Percentiles rank a stretch among this genome's conserved stretches.
These are phyloP conservation scores for Chironex yamaguchii DNA, from an alignment of 30 jellyfish, hydroid and myxozoan genomes.

Conservation along the genomic window DNA sequence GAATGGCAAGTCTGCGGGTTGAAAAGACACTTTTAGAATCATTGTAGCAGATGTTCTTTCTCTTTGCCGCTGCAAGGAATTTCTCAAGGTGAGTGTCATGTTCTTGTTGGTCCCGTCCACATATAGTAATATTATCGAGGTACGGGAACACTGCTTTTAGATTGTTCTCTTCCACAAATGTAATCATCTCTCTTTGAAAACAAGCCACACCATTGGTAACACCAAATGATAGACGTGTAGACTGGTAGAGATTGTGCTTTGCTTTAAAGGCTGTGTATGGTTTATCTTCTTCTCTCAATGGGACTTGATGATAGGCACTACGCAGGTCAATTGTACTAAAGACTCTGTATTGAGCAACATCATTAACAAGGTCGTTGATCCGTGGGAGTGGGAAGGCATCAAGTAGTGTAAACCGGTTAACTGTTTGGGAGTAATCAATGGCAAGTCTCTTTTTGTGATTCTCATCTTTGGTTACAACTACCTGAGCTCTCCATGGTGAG, in stretches of 20 bases:
- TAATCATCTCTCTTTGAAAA: constrained; percentile 64
- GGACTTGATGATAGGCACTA: constrained; percentile 78
- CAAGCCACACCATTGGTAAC: constrained; percentile 79
- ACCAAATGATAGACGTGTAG: constrained; percentile 69
- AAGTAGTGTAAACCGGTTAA: constrained; percentile 10
- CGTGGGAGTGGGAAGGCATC: constrained; percentile 70
- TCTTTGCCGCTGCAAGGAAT: constrained; percentile 17
- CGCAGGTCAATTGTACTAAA: constrained; percentile 55
- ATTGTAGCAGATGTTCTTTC: constrained; percentile 11
- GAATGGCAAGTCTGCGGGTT: not conserved
- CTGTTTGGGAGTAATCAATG: constrained; percentile 45
- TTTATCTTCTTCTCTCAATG: constrained; percentile 34
- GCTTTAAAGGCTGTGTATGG: constrained; percentile 73
- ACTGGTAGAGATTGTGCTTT: constrained; percentile 32
- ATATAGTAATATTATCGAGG: constrained; percentile 55
- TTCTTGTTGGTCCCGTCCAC: constrained; percentile 33
- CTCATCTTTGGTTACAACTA: constrained; percentile 2
- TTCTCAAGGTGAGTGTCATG: constrained; percentile 24
- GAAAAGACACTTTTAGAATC: not conserved
- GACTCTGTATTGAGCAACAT: constrained; percentile 49
- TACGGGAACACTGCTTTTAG: constrained; percentile 53
- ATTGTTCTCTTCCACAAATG: constrained; percentile 29
- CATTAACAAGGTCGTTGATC: constrained; percentile 49
- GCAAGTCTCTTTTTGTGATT: constrained; percentile 26
- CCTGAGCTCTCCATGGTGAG: constrained; percentile 83